Evolutionary conservation across 2,797 vertebrate genomes (phyloP).

Genomic region (Aselliscus stoliczkanus): DNA sequence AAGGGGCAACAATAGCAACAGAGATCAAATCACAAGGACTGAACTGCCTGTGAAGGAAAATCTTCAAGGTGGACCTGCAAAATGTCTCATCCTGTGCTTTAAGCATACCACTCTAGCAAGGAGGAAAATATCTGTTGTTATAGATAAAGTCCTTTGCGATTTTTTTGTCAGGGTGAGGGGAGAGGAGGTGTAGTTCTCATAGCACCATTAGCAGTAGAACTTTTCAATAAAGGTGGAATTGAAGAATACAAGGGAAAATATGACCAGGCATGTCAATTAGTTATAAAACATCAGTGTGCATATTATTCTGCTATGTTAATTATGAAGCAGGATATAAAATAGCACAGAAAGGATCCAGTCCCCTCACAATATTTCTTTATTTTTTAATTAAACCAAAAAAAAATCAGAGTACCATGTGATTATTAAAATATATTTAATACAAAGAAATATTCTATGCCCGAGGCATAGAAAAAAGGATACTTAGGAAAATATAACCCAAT

Average conservation of each 20-base stretch:
- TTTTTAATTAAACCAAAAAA: slow-evolving; percentile 27
- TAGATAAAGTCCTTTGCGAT: not conserved
- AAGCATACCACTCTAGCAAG: not conserved
- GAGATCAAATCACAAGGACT: not conserved
- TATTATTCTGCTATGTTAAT: not conserved
- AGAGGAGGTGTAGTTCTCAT: not conserved
- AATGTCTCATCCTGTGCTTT: not conserved
- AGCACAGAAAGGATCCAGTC: not conserved
- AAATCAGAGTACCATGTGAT: not conserved
- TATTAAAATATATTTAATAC: slow-evolving; percentile 12
- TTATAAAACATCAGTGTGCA: not conserved
- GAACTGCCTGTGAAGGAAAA: no score
- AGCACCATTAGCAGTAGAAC: not conserved
- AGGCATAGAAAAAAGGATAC: not conserved
- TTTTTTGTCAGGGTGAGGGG: not conserved
- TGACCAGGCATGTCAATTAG: not conserved
- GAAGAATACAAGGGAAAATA: not conserved
- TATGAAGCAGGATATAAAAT: not conserved
- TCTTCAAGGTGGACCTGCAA: not conserved
- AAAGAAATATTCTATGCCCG: not conserved
- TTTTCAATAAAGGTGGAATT: not conserved
- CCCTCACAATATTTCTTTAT: not conserved
- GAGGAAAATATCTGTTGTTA: not conserved
- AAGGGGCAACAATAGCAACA: rapidly evolving
- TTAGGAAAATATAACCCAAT: not conserved